These are phyloP conservation scores for Poecilia latipinna DNA, from an alignment of 2,113 vertebrate species.

Conservation along the genomic window DNA sequence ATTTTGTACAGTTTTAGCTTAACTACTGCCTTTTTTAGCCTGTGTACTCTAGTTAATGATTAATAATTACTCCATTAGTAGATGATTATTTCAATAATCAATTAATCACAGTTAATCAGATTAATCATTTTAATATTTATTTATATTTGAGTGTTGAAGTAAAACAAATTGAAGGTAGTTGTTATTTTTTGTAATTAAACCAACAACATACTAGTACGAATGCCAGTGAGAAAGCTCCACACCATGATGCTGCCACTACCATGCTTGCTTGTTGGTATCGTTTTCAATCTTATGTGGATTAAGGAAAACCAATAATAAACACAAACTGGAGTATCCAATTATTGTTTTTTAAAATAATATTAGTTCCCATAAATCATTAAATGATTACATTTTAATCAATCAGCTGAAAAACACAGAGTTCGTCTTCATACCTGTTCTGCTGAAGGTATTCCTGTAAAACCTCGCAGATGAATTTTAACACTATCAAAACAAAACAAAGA, in stretches of 20 bases:
- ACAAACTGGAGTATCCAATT: too few species aligned
- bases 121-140: too few species aligned
- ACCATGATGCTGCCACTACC: neutral
- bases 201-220: neutral
- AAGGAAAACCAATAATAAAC: neutral
- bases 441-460: slow-evolving; percentile 82
- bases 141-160: too few species aligned
- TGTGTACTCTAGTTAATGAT: too few species aligned
- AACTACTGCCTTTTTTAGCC: too few species aligned
- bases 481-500: slow-evolving; percentile 75
- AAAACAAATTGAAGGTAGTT: too few species aligned
- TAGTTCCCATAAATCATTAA: neutral
- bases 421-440: slow-evolving; percentile 84
- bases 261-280: neutral
- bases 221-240: too few species aligned
- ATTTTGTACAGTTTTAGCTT: too few species aligned
- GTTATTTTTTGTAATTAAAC: too few species aligned
- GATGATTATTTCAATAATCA: neutral
- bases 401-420: neutral
- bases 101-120: too few species aligned
- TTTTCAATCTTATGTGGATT: neutral
- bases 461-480: slow-evolving; percentile 87
- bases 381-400: neutral
- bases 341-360: neutral
- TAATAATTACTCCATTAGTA: too few species aligned